Evolutionary conservation across 1,140 invertebrate genomes (phyloP), one percentile per base, ranked within the genome.

Genomic region (Antheraea pernyi): DNA sequence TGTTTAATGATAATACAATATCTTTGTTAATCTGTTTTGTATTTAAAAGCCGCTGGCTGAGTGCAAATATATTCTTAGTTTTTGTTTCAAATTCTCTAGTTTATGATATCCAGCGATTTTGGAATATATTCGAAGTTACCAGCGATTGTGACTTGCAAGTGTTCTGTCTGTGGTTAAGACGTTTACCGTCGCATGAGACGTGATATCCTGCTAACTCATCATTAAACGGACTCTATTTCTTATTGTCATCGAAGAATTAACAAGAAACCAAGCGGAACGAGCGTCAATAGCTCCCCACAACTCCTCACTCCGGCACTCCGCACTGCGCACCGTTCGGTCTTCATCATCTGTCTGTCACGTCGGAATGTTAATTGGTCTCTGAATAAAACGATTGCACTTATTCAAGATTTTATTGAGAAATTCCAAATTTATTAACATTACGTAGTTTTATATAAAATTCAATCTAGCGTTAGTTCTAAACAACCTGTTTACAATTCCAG

Each of bases 391-490:
- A 67, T 9, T 37, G 8, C 13, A n/a, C 53, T 80, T 76, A 75
- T 74, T 80, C 69, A 82, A 48, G 73, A 74, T 79, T 61, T 91
- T 87, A 88, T 91, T 89, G 75, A 80, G 83, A 89, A 88, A 88
- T 80, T 80, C 80, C 80, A 79, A 87, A 83, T 82, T 83, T 70
- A 75, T 84, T 88, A 91, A 88, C 86, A 81, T 85, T 86, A 88
- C 36, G 30, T 67, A 37, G 39, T 67, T 83, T 86, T 81, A 69
- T 87, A 89, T 88, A 88, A 88, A 42, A 88, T 87, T 88, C 84
- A 85, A 88, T 85, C 86, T 91, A 89, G 87, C 87, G 84, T 83
- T 76, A 84, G 72, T 67, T 83, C 83, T 91, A 88, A 82, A 86
- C 82, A 86, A 85, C 82, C 85, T 84, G 82, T 83, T 80, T 83